phyloP scores from a whole-genome alignment of 1,140 invertebrate species.

The Lucilia sericata region DNA sequence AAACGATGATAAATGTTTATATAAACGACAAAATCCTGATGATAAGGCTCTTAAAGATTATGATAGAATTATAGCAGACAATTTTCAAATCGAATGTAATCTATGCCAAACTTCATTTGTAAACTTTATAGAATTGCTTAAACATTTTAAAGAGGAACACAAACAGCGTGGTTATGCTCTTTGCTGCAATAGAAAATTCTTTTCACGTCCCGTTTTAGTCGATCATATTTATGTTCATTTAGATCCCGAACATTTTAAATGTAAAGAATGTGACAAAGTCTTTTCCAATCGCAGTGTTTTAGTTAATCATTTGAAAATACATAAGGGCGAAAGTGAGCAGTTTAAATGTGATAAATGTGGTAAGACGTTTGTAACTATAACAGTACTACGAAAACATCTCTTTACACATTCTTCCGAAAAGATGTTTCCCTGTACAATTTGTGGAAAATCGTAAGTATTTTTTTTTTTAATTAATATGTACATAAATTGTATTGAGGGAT shows the following conservation, averaged over 20 bases:
- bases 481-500: not conserved
- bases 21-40: not conserved
- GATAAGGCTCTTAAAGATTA: slow-evolving; percentile 51
- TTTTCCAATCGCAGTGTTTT: not conserved
- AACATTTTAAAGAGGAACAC: slow-evolving; percentile 7
- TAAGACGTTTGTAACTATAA: not conserved
- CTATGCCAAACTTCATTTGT: not conserved
- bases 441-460: slow-evolving; percentile 24
- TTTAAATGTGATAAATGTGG: slow-evolving; percentile 15
- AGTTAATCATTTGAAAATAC: not conserved
- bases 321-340: not conserved
- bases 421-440: not conserved
- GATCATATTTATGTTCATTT: slow-evolving; percentile 9
- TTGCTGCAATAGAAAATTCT: not conserved
- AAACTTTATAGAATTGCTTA: not conserved
- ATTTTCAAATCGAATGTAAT: not conserved
- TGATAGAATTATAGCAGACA: slow-evolving; percentile 47
- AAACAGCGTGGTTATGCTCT: not conserved
- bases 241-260: slow-evolving; percentile 28
- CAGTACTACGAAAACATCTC: not conserved
- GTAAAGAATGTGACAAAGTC: not conserved
- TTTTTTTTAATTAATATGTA: too few relatives aligned
- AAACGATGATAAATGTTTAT: not conserved
- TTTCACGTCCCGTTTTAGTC: not conserved
- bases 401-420: not conserved